Evolutionary conservation across 2,113 vertebrate species (phyloP).

Genomic region (Psephotus haematonotus): DNA sequence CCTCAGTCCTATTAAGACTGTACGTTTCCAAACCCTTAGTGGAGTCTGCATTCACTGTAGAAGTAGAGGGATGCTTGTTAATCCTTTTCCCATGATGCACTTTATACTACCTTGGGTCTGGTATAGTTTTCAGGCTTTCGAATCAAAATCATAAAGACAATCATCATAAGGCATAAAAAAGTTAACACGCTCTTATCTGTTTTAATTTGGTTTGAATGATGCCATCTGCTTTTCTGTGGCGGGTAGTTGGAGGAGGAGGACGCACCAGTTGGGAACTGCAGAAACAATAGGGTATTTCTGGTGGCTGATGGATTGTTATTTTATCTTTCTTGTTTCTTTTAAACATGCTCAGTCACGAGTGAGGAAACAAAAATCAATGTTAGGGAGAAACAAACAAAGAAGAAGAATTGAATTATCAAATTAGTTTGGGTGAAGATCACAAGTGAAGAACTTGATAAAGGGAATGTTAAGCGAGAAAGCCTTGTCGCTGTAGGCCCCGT

Average conservation of each 20-base stretch:
- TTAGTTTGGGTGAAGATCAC: not conserved
- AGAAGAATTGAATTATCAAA: not conserved
- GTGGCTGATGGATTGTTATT: not conserved
- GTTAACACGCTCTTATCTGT: conserved; percentile 26
- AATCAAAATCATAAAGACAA: conserved; percentile 18
- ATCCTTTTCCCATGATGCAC: not conserved
- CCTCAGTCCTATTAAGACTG: not conserved
- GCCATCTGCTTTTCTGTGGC: conserved; percentile 40
- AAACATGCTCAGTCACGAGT: not conserved
- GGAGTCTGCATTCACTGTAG: not conserved
- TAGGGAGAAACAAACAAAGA: not conserved
- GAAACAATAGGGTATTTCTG: not conserved
- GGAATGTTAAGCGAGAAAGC: not conserved
- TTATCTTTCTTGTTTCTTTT: not conserved
- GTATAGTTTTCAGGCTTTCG: not conserved
- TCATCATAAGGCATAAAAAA: conserved; percentile 14
- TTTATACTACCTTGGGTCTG: not conserved
- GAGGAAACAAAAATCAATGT: conserved; percentile 9
- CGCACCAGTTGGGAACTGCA: not conserved
- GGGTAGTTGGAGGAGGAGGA: not conserved
- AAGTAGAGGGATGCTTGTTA: not conserved
- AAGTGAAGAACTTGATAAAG: not conserved
- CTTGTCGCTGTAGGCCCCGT: not conserved
- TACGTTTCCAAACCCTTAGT: not conserved
- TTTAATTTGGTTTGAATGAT: conserved; percentile 50